Base-by-base conservation (phyloP, 2,113 vertebrate genomes). In the Grammomys dolichurus region DNA sequence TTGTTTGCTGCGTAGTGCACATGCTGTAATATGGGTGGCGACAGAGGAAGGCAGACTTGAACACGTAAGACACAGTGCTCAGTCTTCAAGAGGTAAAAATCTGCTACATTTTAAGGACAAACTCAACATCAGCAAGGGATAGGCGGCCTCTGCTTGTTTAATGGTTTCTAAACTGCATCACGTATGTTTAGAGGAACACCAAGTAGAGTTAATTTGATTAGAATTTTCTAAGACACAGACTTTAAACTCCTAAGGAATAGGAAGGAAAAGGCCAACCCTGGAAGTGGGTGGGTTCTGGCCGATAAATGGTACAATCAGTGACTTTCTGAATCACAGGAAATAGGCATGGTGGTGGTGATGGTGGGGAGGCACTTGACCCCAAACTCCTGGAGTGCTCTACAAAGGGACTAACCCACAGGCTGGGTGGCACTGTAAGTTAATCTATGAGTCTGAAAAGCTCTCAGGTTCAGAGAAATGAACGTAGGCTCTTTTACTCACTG, bases 321-420 rank as follows among this genome's bases (percentile, higher is more conserved):
- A 84, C 91, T 98, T 90, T 90, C 96, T 98, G 98, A 98, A 98
- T 98, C 96, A 98, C 98, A 98, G 98, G 98, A 99, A 99, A 97
- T 95, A 77, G 48, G 86, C 16, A 60, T 90, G 10, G 78, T 13
- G 88, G 67, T 60, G 80, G 69, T 19, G 69, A 11, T 6, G 54
- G 8, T 40, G n/a, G 89, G 85, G 51, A 65, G 90, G 56, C 93
- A 96, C 19, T 73, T 12, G 72, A 85, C 36, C 89, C 87, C 40
- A 19, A 93, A 48, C 78, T 72, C 11, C 51, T 91, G 19, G 96
- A 97, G 24, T 63, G 87, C 69, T 95, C 73, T 40, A 33, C 33
- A 86, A 73, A 76, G 72, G 96, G 92, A 96, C 72, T 46, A 12
- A 70, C 51, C 88, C 63, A 28, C 77, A 95, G 76, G n/a, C 1